Evolutionary conservation across 2,797 vertebrate species (phyloP).

Genomic region (Pipistrellus pipistrellus): DNA sequence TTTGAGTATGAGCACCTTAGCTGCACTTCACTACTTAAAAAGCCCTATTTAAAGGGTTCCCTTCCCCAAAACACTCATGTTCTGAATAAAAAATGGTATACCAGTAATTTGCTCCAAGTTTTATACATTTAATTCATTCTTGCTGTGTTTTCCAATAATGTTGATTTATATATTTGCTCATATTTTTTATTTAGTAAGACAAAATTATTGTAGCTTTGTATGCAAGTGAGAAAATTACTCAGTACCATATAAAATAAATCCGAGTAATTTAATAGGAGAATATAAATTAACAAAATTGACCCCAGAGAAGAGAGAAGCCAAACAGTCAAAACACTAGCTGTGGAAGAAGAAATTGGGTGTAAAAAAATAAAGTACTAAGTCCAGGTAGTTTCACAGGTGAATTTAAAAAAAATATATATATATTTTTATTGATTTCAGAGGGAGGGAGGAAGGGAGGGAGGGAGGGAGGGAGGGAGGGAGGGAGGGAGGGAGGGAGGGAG

Average conservation of each 20-base stretch:
- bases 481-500: too few relatives aligned
- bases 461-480: too few relatives aligned
- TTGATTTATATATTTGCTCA: conserved; percentile 55
- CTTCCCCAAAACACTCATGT: neutral
- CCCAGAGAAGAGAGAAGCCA: conserved; percentile 21
- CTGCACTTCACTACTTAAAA: conserved; percentile 48
- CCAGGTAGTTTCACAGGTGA: neutral
- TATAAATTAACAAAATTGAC: conserved; percentile 49
- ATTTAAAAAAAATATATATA: neutral
- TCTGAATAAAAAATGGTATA: neutral
- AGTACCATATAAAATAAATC: conserved; percentile 59
- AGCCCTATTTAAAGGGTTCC: neutral
- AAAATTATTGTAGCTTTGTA: conserved; percentile 32
- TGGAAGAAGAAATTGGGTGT: conserved; percentile 58
- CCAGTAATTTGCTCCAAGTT: conserved; percentile 50
- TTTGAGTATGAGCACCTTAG: neutral
- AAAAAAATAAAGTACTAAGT: conserved; percentile 16
- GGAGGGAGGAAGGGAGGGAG: too few relatives aligned
- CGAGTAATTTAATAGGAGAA: conserved; percentile 38
- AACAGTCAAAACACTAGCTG: neutral
- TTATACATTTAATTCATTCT: conserved; percentile 37
- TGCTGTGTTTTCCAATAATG: neutral
- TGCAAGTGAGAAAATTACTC: conserved; percentile 43
- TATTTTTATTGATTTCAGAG: too few relatives aligned
- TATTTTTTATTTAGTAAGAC: conserved; percentile 51